These are phyloP conservation scores for Prunella strophiata DNA, from an alignment of 2,797 vertebrate genomes.

Conservation along the genomic window DNA sequence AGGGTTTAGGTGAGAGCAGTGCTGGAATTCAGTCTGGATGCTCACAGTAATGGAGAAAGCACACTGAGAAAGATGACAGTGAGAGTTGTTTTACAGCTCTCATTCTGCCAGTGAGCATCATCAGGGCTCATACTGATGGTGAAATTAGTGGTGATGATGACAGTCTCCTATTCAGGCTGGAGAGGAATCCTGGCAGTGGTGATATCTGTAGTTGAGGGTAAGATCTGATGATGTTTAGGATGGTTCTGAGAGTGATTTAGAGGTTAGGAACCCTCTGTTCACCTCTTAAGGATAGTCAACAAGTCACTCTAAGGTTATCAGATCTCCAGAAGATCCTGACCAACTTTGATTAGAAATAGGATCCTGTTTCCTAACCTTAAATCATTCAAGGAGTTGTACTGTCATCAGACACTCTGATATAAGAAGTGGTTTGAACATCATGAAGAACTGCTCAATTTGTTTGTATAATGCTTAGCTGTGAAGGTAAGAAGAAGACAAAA, in stretches of 20 bases:
- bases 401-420: neutral
- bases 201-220: neutral
- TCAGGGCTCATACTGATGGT: neutral
- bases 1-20: neutral
- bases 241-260: neutral
- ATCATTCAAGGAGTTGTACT: neutral
- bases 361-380: neutral
- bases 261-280: neutral
- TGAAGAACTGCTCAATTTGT: neutral
- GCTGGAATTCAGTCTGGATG: neutral
- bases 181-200: neutral
- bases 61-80: rapidly evolving
- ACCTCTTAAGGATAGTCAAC: neutral
- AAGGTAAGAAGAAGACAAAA: neutral
- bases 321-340: neutral
- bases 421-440: neutral
- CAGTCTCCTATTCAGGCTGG: neutral
- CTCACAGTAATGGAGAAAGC: neutral
- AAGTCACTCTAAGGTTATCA: neutral
- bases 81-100: neutral
- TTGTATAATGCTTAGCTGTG: neutral
- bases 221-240: neutral
- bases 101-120: neutral
- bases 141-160: neutral
- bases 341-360: neutral